These are phyloP conservation scores for Argya squamiceps DNA, from an alignment of 2,797 vertebrate genomes.

Conservation along the genomic window DNA sequence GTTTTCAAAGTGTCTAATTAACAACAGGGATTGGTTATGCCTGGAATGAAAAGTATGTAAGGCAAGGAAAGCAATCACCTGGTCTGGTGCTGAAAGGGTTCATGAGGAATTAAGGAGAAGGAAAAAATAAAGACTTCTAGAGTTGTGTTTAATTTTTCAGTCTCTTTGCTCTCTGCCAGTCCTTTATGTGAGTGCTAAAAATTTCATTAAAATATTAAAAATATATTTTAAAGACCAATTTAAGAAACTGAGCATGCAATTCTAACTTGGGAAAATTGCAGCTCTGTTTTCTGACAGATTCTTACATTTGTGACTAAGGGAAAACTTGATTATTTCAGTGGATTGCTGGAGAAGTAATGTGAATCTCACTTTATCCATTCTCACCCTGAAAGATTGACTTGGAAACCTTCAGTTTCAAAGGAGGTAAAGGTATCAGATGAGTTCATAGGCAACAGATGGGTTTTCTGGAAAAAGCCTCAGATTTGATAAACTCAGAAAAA, in stretches of 20 bases:
- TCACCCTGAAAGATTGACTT: neutral
- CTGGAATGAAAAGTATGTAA: neutral
- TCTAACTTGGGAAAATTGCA: neutral
- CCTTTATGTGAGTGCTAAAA: neutral
- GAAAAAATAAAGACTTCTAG: neutral
- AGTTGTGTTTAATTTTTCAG: neutral
- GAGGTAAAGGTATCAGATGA: conserved; percentile 8
- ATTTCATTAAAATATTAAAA: neutral
- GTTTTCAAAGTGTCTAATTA: neutral
- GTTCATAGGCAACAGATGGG: conserved; percentile 18
- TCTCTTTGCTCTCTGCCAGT: neutral
- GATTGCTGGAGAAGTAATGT: neutral
- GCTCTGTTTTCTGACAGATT: neutral
- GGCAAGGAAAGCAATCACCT: neutral
- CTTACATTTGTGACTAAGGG: neutral
- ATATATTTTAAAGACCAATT: neutral
- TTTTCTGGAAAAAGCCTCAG: neutral
- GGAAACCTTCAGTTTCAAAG: conserved; percentile 16
- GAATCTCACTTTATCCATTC: neutral
- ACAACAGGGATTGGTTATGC: neutral
- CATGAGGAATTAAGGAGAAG: neutral
- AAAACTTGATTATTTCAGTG: neutral
- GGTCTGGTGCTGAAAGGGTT: neutral
- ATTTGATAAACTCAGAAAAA: conserved; percentile 11
- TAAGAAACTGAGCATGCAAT: neutral